These are phyloP conservation scores for Parazoanthus swiftii DNA, from an alignment of 92 coral and sea anemone species.

Conservation along the genomic window DNA sequence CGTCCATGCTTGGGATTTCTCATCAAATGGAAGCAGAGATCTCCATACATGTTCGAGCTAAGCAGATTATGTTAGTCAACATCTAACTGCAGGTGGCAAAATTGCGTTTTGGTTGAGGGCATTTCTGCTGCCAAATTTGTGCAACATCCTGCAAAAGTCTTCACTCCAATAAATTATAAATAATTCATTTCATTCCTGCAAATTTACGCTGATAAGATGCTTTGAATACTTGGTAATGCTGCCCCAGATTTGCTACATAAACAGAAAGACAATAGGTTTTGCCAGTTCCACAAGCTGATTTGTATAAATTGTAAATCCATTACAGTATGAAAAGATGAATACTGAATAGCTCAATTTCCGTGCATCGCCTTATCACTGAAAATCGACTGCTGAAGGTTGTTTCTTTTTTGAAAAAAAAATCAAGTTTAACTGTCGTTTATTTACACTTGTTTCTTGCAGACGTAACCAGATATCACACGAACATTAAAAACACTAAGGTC, in stretches of 20 bases:
- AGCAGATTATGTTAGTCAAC: too few species aligned
- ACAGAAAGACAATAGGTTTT: neutral
- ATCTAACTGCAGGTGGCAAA: too few species aligned
- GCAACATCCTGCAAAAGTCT: neutral
- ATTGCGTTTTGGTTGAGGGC: neutral
- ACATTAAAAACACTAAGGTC: slow-evolving; percentile 21
- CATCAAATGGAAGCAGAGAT: too few species aligned
- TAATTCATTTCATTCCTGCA: neutral
- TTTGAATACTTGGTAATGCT: neutral
- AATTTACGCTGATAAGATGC: neutral
- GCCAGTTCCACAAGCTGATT: neutral
- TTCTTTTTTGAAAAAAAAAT: neutral
- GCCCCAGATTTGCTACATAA: neutral
- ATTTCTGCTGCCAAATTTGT: neutral
- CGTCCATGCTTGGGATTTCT: neutral
- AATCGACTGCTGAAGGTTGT: neutral
- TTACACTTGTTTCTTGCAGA: neutral
- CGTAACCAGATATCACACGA: slow-evolving; percentile 29
- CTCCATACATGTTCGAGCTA: too few species aligned
- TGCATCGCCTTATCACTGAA: slow-evolving; percentile 7
- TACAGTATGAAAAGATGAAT: neutral
- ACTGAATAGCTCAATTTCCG: slow-evolving; percentile 10
- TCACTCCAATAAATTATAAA: neutral
- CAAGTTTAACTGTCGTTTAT: neutral
- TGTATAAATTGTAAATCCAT: neutral